Base-by-base conservation (phyloP, 2,888 invertebrate species). In the Boloria selene region DNA sequence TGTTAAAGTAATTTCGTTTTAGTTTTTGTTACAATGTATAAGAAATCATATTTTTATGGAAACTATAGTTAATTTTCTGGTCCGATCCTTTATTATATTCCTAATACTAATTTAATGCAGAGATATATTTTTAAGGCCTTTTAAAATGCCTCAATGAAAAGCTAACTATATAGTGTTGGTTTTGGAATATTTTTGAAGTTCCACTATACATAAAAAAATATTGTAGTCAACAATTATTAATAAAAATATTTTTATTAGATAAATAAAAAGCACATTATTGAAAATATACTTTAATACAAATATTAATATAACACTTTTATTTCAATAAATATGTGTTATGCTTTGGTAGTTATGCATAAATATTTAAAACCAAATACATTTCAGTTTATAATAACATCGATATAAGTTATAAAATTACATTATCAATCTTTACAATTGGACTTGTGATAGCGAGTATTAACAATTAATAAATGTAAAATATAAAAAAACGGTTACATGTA, bases 221-320 rank as follows among this genome's bases (percentile, higher is more conserved):
- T n/a, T n/a, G n/a, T n/a, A n/a, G n/a, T n/a, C n/a, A n/a, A n/a
- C n/a, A n/a, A n/a, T n/a, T n/a, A n/a, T n/a, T n/a, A n/a, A n/a
- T n/a, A n/a, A n/a, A n/a, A n/a, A 22, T 22, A 22, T 22, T 22
- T 22, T 22, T 22, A 13, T 45, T 45, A 13, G 14, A 7, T 10
- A 67, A 70, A 70, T 61, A 55, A 69, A 65, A 69, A 52, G 56
- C 59, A 31, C 53, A 51, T 76, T 80, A 78, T 86, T 78, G 77
- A 87, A 90, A 89, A 90, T 89, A 89, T 82, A 87, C 78, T 86
- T 90, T 88, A 90, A 84, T 90, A 87, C 82, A 87, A 88, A 75
- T 88, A 86, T 82, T 83, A 85, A 83, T 81, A 74, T 83, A 84
- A 79, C 79, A 69, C 69, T 69, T 67, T 61, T 64, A 82, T 81